These are phyloP conservation scores for Proales similis DNA, from an alignment of 1,140 invertebrate genomes.

Conservation along the genomic window DNA sequence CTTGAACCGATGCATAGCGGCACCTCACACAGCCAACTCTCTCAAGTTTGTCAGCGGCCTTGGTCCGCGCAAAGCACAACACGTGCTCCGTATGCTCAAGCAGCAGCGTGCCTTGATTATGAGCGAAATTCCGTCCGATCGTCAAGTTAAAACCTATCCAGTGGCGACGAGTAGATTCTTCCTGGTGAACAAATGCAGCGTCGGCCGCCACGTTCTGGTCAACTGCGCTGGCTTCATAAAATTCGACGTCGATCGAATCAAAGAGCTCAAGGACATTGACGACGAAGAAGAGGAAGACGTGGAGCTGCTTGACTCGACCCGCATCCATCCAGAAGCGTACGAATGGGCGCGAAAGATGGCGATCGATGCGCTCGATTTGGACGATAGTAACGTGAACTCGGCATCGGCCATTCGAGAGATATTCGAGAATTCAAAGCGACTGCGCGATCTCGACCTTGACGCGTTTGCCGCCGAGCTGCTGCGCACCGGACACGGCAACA, in stretches of 20 bases:
- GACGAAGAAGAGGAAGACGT: slow-evolving; percentile 65
- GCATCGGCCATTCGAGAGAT: slow-evolving; percentile 94
- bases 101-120: background rate
- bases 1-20: slow-evolving; percentile 81
- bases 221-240: slow-evolving; percentile 99
- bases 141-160: slow-evolving; percentile 4
- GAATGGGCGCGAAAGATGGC: slow-evolving; percentile 99
- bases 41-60: slow-evolving; percentile 95
- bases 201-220: slow-evolving; percentile 67
- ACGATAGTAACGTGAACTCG: slow-evolving; percentile 80
- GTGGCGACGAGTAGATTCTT: slow-evolving; percentile 24
- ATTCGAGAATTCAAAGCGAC: slow-evolving; percentile 78
- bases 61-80: slow-evolving; percentile 77
- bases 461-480: slow-evolving; percentile 94
- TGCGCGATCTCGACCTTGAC: slow-evolving; percentile 94
- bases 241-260: slow-evolving; percentile 87
- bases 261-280: slow-evolving; percentile 61
- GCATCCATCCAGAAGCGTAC: slow-evolving; percentile 97
- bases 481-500: slow-evolving; percentile 84
- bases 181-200: slow-evolving; percentile 46
- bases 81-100: slow-evolving; percentile 10
- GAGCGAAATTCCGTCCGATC: background rate
- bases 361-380: slow-evolving; percentile 94
- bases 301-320: slow-evolving; percentile 89
- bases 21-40: slow-evolving; percentile 71